phyloP scores from a whole-genome alignment of 92 coral and sea anemone genomes.

The Zoanthus sociatus region DNA sequence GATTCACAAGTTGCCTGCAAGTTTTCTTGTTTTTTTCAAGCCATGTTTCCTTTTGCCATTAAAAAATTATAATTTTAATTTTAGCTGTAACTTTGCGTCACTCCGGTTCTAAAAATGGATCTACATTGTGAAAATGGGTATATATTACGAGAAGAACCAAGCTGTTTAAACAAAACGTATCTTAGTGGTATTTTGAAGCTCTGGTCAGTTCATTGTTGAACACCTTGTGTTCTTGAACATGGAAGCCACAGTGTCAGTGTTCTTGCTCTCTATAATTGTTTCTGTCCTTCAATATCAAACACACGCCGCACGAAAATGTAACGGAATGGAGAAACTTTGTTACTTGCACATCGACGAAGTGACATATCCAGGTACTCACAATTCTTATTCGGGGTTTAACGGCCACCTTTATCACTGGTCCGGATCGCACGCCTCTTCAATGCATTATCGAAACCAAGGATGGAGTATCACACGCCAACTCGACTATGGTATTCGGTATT shows the following conservation, averaged over 20 bases:
- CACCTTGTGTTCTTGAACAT: not conserved
- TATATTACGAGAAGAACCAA: too few species aligned
- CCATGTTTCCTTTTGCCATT: too few species aligned
- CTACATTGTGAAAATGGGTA: too few species aligned
- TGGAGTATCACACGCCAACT: slow-evolving; percentile 62
- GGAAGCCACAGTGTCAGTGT: not conserved
- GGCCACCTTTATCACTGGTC: slow-evolving; percentile 59
- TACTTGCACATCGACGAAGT: slow-evolving; percentile 54
- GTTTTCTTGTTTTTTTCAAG: too few species aligned
- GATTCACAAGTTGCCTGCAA: too few species aligned
- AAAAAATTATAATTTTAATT: too few species aligned
- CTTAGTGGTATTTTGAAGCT: too few species aligned
- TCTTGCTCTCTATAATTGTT: not conserved
- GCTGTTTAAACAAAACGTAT: too few species aligned
- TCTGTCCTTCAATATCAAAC: not conserved
- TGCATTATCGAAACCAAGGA: slow-evolving; percentile 66
- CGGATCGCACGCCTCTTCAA: slow-evolving; percentile 41
- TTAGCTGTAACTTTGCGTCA: too few species aligned
- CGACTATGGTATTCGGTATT: slow-evolving; percentile 67
- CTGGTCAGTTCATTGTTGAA: too few species aligned
- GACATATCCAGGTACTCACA: slow-evolving; percentile 75
- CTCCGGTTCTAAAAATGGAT: too few species aligned
- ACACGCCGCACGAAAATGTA: slow-evolving; percentile 41
- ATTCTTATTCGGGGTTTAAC: slow-evolving; percentile 72
- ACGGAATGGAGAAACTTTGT: slow-evolving; percentile 66